Conservation (phyloP, 1,140 invertebrate genomes). For the Brachionus plicatilis region DNA sequence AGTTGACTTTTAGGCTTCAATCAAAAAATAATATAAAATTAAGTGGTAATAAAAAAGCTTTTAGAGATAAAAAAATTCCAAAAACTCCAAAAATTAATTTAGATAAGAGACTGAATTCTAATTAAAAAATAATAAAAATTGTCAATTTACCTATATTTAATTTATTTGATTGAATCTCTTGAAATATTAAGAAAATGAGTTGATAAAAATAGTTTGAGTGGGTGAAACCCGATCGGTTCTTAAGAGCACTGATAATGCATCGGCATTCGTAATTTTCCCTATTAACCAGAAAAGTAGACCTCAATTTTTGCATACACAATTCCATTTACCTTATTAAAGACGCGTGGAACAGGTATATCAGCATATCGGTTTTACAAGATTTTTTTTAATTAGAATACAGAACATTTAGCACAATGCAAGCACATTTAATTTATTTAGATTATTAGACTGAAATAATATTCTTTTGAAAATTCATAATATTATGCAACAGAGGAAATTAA, state of each 20-base stretch:
- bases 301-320: background rate
- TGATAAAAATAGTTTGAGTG: background rate
- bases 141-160: background rate
- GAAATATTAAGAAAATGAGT: background rate
- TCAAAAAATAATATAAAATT: background rate
- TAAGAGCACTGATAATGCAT: background rate
- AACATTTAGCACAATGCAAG: background rate
- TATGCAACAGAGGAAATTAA: background rate
- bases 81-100: background rate
- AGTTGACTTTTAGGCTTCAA: background rate
- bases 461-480: background rate
- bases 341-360: background rate
- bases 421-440: background rate
- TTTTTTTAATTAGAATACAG: background rate
- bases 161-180: background rate
- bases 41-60: background rate
- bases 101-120: background rate
- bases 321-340: background rate
- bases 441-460: background rate
- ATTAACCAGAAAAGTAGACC: background rate
- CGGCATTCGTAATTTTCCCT: background rate
- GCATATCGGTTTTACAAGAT: background rate
- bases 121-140: background rate
- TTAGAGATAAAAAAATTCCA: background rate
- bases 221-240: background rate